phyloP scores from a whole-genome alignment of 2,797 vertebrate species.

The Gymnocypris eckloni region DNA sequence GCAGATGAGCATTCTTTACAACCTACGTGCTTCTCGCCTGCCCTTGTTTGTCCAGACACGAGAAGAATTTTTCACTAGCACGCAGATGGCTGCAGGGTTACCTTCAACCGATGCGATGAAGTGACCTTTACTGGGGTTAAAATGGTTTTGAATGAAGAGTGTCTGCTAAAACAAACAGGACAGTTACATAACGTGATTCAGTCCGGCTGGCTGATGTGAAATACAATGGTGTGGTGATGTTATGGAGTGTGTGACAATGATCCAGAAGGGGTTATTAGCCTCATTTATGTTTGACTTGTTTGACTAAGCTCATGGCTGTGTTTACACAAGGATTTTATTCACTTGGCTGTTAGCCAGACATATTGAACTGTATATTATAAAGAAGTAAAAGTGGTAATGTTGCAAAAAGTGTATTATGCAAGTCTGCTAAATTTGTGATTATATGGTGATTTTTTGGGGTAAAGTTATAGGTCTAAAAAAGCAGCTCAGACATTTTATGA shows the following conservation, averaged over 20 bases:
- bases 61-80: constrained; percentile 15
- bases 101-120: constrained; percentile 25
- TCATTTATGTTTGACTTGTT: constrained; percentile 15
- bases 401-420: background rate
- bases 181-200: constrained; percentile 15
- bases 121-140: constrained; percentile 47
- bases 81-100: constrained; percentile 25
- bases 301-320: background rate
- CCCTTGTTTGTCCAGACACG: background rate
- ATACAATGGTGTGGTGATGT: background rate
- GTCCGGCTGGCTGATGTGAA: constrained; percentile 14
- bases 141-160: constrained; percentile 27
- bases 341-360: background rate
- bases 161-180: constrained; percentile 30
- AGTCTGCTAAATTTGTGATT: background rate
- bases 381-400: background rate
- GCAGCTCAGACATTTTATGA: background rate
- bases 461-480: background rate
- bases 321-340: constrained; percentile 16
- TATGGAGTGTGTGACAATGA: background rate
- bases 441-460: background rate
- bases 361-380: background rate
- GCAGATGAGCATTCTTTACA: constrained; percentile 13
- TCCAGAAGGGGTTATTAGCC: background rate
- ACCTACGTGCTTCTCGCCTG: constrained; percentile 14